Percentiles rank a stretch among this genome's conserved stretches.
Evolutionary conservation across 2,888 invertebrate species (phyloP).

Genomic region (Acanthacorydalis orientalis): DNA sequence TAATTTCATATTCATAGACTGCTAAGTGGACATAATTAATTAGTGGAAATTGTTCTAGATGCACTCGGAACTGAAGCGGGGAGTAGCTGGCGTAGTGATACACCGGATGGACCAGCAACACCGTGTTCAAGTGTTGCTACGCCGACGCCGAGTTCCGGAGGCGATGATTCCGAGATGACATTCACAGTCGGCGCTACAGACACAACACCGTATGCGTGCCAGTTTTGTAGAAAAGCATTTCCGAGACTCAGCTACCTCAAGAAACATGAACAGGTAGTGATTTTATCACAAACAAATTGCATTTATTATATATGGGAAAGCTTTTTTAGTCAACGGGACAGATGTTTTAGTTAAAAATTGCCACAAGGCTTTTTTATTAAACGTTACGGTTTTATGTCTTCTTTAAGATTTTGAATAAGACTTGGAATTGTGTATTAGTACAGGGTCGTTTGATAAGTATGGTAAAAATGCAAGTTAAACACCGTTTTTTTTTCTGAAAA

Average conservation of each 20-base stretch:
- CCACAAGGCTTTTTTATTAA: too few species aligned
- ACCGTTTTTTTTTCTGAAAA: too few species aligned
- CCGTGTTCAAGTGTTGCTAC: slow-evolving; percentile 37
- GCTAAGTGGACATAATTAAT: too few species aligned
- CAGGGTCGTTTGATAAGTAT: too few species aligned
- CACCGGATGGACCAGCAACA: slow-evolving; percentile 39
- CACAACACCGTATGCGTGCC: slow-evolving; percentile 72
- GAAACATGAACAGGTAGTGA: slow-evolving; percentile 80
- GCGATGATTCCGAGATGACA: slow-evolving; percentile 41
- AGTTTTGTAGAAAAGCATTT: slow-evolving; percentile 84
- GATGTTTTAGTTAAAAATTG: too few species aligned
- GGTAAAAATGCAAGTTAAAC: too few species aligned
- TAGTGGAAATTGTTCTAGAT: slow-evolving; percentile 27
- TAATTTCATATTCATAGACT: not conserved
- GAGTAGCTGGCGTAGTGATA: slow-evolving; percentile 50
- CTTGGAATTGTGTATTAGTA: too few species aligned
- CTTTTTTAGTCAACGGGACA: too few species aligned
- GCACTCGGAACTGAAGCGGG: slow-evolving; percentile 43
- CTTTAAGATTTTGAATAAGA: too few species aligned
- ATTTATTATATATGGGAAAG: not conserved
- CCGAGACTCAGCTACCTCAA: slow-evolving; percentile 72
- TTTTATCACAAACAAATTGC: not conserved
- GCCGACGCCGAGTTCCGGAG: slow-evolving; percentile 46
- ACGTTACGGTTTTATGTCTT: too few species aligned
- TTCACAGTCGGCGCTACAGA: slow-evolving; percentile 52